These are phyloP conservation scores for Pachyrhynchus sulphureomaculatus DNA, from an alignment of 1,140 invertebrate genomes.

Conservation along the genomic window DNA sequence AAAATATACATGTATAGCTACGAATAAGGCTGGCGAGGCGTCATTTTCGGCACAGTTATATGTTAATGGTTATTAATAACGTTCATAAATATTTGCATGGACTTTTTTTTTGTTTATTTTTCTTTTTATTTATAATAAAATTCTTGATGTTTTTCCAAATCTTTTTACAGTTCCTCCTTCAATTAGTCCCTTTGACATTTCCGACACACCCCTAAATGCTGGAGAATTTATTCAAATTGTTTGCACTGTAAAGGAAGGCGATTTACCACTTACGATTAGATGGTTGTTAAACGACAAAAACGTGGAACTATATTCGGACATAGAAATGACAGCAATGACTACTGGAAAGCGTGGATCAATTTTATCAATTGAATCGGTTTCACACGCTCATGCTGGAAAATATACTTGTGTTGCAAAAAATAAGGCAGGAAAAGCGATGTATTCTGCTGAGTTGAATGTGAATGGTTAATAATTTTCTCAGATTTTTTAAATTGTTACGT, in stretches of 20 bases:
- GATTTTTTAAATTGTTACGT: too few relatives aligned
- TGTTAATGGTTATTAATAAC: conserved; percentile 42
- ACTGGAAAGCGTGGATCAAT: conserved; percentile 69
- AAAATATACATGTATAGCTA: conserved; percentile 65
- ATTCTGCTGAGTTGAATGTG: conserved; percentile 66
- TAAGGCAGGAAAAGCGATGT: conserved; percentile 67
- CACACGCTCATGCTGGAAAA: conserved; percentile 73
- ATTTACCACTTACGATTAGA: conserved; percentile 61
- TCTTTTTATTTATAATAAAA: background rate
- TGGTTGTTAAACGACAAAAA: conserved; percentile 60
- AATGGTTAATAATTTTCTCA: conserved; percentile 59
- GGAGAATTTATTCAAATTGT: conserved; percentile 71
- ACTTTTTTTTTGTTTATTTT: conserved; percentile 8
- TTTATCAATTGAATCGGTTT: conserved; percentile 73
- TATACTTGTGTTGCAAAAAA: conserved; percentile 79
- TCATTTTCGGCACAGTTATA: conserved; percentile 34
- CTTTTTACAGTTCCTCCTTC: conserved; percentile 24
- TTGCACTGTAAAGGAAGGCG: conserved; percentile 66
- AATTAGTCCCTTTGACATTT: conserved; percentile 65
- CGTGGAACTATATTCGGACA: conserved; percentile 41
- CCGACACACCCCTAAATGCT: conserved; percentile 51
- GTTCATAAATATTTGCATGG: background rate
- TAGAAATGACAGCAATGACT: conserved; percentile 49
- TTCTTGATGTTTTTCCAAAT: background rate
- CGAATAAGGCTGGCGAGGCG: conserved; percentile 66